Conservation (phyloP, 2,797 vertebrate genomes). For the Anguilla obscura region DNA sequence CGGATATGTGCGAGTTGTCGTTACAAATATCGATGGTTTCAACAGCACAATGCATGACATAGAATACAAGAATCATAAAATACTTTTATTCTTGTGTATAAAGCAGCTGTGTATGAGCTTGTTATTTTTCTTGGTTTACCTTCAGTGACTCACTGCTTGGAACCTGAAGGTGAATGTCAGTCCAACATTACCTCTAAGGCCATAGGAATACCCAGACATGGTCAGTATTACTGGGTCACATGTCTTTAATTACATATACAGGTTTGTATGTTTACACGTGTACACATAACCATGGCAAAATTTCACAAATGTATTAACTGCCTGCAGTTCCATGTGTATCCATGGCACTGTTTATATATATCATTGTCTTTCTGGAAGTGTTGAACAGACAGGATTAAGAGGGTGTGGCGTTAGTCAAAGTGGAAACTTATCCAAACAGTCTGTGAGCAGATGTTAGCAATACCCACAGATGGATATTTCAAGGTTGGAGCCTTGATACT, state of each 20-base stretch:
- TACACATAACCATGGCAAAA: not conserved
- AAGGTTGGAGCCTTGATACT: not conserved
- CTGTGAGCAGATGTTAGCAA: not conserved
- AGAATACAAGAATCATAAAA: not conserved
- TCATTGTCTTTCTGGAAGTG: not conserved
- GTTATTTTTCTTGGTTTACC: not conserved
- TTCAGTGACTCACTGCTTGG: not conserved
- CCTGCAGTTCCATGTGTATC: not conserved
- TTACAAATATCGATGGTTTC: not conserved
- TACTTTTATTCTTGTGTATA: not conserved
- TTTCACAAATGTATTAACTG: not conserved
- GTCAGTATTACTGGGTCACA: not conserved
- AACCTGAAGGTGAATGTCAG: not conserved
- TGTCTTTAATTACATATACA: not conserved
- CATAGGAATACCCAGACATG: not conserved
- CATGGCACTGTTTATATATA: not conserved
- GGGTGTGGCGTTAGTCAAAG: not conserved
- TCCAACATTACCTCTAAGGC: not conserved
- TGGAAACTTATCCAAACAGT: slow-evolving; percentile 1
- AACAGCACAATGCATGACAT: not conserved
- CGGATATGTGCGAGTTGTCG: not conserved
- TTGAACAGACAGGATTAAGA: not conserved
- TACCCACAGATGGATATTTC: slow-evolving; percentile 6
- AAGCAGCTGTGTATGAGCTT: not conserved
- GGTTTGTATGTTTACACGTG: not conserved